Base-by-base conservation (phyloP, 2,888 invertebrate genomes). In the Octonoba sinensis region DNA sequence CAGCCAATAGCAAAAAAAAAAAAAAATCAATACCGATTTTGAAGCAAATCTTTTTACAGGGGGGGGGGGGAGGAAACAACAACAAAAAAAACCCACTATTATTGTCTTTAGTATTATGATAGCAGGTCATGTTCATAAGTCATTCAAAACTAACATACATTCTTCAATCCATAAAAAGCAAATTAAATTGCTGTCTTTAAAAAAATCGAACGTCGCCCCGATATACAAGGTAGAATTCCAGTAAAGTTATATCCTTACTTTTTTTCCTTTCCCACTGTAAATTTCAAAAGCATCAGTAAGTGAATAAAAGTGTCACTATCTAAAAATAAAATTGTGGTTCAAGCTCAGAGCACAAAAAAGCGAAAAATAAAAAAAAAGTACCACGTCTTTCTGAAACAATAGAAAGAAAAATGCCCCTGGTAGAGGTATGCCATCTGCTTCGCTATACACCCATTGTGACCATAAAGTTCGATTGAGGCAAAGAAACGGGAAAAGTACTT, bases 401-500 rank as follows among this genome's bases (percentile, higher is more conserved):
- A 67, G 49, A 67, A 67, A 60, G 74, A 74, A 75, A 75, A 75
- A 69, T 69, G 60, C 20, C 59, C 22, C 60, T 60, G 59, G 49
- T 60, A 20, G 67, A 60, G 22, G 67, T 67, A 51, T 51, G 64
- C 67, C 67, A 67, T 75, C 67, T 75, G 75, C 54, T 73, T 73
- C 24, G 57, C 3, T 46, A 73, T 73, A 56, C 64, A 65, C 65
- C 73, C 64, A 46, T 73, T 73, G 64, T 54, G 56, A 65, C 65
- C 73, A 64, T 73, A 56, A 56, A 65, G 64, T 65, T 73, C 73
- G 56, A 73, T 73, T 56, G 64, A 46, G 24, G 65, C 65, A 64
- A 44, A 54, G 65, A 73, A 65, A 65, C 46, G 62, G 16, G 24
- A 24, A 73, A 65, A 73, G 64, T 73, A 51, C 51, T 65, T 72